A percentile compares a stretch with the other conserved stretches of the same genome.
Conservation (phyloP, 2,888 invertebrate species). For the Cerceris rybyensis region DNA sequence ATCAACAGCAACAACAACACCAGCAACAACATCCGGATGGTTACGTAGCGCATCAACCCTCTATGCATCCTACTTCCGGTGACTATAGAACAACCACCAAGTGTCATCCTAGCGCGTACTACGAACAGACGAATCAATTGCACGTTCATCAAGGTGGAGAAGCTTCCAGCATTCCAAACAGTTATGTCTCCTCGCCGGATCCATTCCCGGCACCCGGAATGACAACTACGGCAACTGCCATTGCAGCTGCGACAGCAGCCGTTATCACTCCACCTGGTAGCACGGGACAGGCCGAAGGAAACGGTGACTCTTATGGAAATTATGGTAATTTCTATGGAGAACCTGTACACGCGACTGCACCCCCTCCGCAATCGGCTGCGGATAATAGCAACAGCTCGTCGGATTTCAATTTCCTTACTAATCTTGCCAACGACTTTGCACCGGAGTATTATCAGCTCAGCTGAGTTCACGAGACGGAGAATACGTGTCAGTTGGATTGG, state of each 20-base stretch:
- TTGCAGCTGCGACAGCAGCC: slow-evolving; percentile 82
- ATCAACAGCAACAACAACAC: slow-evolving; percentile 81
- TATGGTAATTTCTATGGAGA: slow-evolving; percentile 88
- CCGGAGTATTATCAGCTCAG: slow-evolving; percentile 94
- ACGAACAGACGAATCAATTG: slow-evolving; percentile 76
- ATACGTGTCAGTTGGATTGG: slow-evolving; percentile 76
- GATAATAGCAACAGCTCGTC: slow-evolving; percentile 96
- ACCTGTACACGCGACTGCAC: slow-evolving; percentile 82
- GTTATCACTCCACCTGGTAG: slow-evolving; percentile 86
- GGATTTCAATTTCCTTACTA: slow-evolving; percentile 96
- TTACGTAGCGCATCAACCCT: slow-evolving; percentile 75
- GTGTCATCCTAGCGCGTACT: slow-evolving; percentile 76
- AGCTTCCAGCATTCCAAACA: slow-evolving; percentile 82
- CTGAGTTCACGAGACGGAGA: slow-evolving; percentile 81
- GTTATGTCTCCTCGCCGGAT: slow-evolving; percentile 82
- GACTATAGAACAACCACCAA: slow-evolving; percentile 73
- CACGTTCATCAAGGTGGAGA: slow-evolving; percentile 82
- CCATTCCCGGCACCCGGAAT: slow-evolving; percentile 82
- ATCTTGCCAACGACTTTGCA: slow-evolving; percentile 95
- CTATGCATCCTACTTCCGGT: slow-evolving; percentile 75
- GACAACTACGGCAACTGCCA: slow-evolving; percentile 80
- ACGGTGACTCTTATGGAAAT: slow-evolving; percentile 86
- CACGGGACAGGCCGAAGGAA: slow-evolving; percentile 84
- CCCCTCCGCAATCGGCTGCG: slow-evolving; percentile 82
- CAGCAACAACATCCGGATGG: slow-evolving; percentile 82